These are phyloP conservation scores for Anorthoa munda DNA, from an alignment of 2,888 invertebrate species.

Conservation along the genomic window DNA sequence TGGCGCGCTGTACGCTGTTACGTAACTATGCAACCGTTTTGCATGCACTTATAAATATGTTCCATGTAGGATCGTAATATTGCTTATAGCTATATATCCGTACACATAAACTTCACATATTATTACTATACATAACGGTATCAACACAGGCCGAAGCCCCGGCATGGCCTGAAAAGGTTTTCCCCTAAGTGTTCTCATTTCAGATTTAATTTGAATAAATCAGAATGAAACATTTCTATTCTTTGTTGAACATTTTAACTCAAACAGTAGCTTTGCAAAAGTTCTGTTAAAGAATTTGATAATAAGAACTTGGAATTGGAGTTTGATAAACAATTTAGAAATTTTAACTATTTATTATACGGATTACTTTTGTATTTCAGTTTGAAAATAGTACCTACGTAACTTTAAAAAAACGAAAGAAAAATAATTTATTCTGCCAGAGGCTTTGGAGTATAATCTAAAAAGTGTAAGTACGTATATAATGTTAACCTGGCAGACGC, in stretches of 20 bases:
- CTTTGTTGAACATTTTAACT: slow-evolving; percentile 43
- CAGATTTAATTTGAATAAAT: slow-evolving; percentile 56
- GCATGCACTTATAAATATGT: slow-evolving; percentile 6
- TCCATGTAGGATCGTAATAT: too few relatives aligned
- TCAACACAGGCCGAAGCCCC: slow-evolving; percentile 7
- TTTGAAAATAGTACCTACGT: not conserved
- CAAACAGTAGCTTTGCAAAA: slow-evolving; percentile 42
- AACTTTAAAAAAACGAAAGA: not conserved
- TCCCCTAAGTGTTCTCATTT: slow-evolving; percentile 33
- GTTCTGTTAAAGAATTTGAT: slow-evolving; percentile 43
- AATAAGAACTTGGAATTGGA: slow-evolving; percentile 33
- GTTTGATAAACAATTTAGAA: slow-evolving; percentile 21
- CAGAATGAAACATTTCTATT: slow-evolving; percentile 38
- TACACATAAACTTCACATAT: slow-evolving; percentile 3
- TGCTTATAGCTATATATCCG: too few relatives aligned
- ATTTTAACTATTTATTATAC: slow-evolving; percentile 6
- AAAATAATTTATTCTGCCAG: too few relatives aligned
- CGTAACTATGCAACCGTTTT: slow-evolving; percentile 71
- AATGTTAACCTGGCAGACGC: not conserved
- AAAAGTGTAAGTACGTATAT: not conserved
- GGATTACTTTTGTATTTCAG: slow-evolving; percentile 2
- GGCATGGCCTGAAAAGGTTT: slow-evolving; percentile 13
- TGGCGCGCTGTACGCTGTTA: slow-evolving; percentile 72
- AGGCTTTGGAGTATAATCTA: too few relatives aligned
- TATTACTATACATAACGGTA: not conserved